Percentiles rank a stretch among this genome's conserved stretches.
phyloP scores from a whole-genome alignment of 2,113 vertebrate genomes.

The Peromyscus polionotus region DNA sequence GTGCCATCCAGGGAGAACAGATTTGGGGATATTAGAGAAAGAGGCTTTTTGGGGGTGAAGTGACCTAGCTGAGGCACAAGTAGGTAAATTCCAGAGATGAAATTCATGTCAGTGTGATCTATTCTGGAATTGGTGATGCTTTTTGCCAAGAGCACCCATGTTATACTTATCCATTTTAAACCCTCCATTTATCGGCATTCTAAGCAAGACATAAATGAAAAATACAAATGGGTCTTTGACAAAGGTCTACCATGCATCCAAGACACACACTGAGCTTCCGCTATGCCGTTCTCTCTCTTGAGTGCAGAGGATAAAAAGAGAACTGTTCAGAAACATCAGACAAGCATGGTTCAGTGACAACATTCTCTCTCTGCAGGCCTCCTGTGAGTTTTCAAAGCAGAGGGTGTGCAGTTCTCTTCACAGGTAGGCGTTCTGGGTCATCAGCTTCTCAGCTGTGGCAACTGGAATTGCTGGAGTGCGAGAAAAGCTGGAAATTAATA shows the following conservation, averaged over 20 bases:
- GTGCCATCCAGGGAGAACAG: not conserved
- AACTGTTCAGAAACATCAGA: not conserved
- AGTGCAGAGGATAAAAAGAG: not conserved
- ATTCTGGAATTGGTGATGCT: not conserved
- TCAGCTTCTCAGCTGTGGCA: not conserved
- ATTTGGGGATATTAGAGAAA: not conserved
- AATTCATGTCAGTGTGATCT: not conserved
- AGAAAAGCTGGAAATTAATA: slow-evolving; percentile 46
- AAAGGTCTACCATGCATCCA: not conserved
- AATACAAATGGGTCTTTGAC: not conserved
- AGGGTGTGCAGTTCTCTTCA: not conserved
- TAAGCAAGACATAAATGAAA: not conserved
- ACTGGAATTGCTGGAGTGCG: slow-evolving; percentile 21
- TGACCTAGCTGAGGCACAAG: not conserved
- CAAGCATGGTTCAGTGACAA: not conserved
- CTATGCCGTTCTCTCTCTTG: not conserved
- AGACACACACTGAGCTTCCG: not conserved
- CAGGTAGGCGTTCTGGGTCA: not conserved
- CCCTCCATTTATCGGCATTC: not conserved
- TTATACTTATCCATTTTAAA: not conserved
- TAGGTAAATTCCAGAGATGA: not conserved
- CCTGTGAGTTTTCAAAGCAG: slow-evolving; percentile 41
- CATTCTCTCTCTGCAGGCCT: not conserved
- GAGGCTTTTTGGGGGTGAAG: not conserved
- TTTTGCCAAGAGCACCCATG: not conserved